Evolutionary conservation across 2,113 vertebrate genomes (phyloP).

Genomic region (Sander lucioperca): DNA sequence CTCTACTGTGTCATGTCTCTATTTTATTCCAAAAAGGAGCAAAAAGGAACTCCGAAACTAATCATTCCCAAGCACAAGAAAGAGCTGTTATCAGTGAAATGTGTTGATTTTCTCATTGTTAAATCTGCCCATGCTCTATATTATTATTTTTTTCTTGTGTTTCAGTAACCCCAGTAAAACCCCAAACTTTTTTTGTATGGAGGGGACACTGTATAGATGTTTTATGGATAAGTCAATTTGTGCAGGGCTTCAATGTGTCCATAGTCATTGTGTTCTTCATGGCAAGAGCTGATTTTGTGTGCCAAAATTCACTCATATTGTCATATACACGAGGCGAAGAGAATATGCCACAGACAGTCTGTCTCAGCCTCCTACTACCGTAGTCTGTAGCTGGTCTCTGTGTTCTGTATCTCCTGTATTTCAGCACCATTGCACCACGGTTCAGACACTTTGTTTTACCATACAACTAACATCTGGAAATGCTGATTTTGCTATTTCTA

Average conservation of each 20-base stretch:
- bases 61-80: background rate
- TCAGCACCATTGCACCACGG: conserved; percentile 1
- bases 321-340: conserved; percentile 46
- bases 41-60: background rate
- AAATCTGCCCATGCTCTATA: conserved; percentile 10
- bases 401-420: conserved; percentile 32
- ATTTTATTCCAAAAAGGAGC: background rate
- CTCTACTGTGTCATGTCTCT: conserved; percentile 9
- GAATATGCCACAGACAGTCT: conserved; percentile 29
- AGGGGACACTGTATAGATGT: background rate
- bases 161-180: background rate
- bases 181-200: background rate
- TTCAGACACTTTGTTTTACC: background rate
- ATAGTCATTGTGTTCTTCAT: conserved; percentile 55
- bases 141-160: background rate
- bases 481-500: conserved; percentile 67
- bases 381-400: conserved; percentile 46
- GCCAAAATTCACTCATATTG: conserved; percentile 39
- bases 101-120: background rate
- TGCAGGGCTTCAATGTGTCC: conserved; percentile 70
- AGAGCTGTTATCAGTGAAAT: background rate
- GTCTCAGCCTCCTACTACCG: conserved; percentile 14
- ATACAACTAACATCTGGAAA: conserved; percentile 7
- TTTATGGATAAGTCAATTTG: conserved; percentile 9
- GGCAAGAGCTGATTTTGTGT: conserved; percentile 56